Evolutionary conservation across 2,113 vertebrate genomes (phyloP), one percentile per base, ranked within the genome.

Genomic region (Falco punctatus): DNA sequence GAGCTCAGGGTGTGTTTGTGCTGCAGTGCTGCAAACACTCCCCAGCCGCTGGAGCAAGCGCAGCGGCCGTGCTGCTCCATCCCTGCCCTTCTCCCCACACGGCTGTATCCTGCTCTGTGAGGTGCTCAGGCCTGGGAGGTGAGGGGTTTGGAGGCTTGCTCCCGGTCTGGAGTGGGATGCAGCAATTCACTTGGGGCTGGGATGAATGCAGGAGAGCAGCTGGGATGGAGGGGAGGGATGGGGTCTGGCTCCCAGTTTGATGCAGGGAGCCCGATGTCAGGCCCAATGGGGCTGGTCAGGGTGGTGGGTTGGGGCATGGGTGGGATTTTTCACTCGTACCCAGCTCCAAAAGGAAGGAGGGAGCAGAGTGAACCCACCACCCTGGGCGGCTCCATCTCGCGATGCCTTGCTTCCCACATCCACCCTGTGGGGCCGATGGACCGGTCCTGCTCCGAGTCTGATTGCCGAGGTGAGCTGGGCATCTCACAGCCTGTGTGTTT

Each of bases 381-480:
- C n/a, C 32, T 21, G 33, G 3, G 0, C 2, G 33, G 15, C 17
- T 71, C 61, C 69, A 20, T 30, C 55, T 44, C 28, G 24, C 12
- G 3, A 1, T 21, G 11, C 33, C 15, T 42, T 3, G 11, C 44
- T 42, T 49, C 49, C 61, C 16, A 1, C 38, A 32, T 4, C 48
- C 1, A 1, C 10, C n/a, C 81, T 2, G 10, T 0, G 54, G 27
- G 59, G 40, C 65, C 0, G 6, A 13, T 1, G 49, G 59, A 18
- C 1, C 6, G 0, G 2, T 26, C 46, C 85, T 58, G 69, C 61
- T 58, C 38, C 1, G 3, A 8, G 3, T 1, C 48, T 0, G 0
- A 1, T 1, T 6, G 16, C 66, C 0, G 0, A 38, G 42, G 6
- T 26, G 67, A 78, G 21, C 51, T 0, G 2, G 14, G 51, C n/a